These are phyloP conservation scores for Ditylenchus weischeri DNA, from an alignment of 2,888 invertebrate species.

Conservation along the genomic window DNA sequence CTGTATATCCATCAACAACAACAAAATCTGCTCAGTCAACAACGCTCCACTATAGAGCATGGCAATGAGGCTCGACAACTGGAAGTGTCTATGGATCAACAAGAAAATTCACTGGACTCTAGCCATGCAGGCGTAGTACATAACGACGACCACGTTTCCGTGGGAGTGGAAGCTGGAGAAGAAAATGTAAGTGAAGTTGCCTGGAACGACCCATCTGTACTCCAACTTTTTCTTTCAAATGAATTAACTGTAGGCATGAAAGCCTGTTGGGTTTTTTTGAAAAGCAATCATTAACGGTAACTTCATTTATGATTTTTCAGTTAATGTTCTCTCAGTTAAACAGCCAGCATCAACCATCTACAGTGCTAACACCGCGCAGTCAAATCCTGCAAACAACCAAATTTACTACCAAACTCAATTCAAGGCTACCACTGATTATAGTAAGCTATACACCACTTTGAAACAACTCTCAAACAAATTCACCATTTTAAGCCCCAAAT, in stretches of 20 bases:
- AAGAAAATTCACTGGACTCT: not conserved
- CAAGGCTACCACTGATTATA: conserved; percentile 1
- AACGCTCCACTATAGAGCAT: not conserved
- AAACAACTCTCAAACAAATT: not conserved
- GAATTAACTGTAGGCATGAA: not conserved
- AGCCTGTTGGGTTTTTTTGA: no score
- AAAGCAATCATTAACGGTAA: no score
- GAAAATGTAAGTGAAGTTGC: not conserved
- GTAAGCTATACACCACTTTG: not conserved
- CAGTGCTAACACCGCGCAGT: not conserved
- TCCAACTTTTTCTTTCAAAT: not conserved
- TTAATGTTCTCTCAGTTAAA: conserved; percentile 7
- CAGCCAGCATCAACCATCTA: conserved; percentile 9
- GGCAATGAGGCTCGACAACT: not conserved
- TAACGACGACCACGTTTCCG: not conserved
- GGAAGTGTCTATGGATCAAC: not conserved
- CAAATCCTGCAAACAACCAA: not conserved
- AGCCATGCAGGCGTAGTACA: not conserved
- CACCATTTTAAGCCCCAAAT: not conserved
- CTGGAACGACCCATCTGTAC: no score
- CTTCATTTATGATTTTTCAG: not conserved
- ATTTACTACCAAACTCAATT: conserved; percentile 12
- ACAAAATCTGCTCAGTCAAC: not conserved
- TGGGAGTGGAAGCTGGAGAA: not conserved
- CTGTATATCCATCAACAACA: not conserved